Evolutionary conservation across 2,797 vertebrate genomes (phyloP), one percentile per base, ranked within the genome.

Genomic region (Helicolenus hilgendorfi): DNA sequence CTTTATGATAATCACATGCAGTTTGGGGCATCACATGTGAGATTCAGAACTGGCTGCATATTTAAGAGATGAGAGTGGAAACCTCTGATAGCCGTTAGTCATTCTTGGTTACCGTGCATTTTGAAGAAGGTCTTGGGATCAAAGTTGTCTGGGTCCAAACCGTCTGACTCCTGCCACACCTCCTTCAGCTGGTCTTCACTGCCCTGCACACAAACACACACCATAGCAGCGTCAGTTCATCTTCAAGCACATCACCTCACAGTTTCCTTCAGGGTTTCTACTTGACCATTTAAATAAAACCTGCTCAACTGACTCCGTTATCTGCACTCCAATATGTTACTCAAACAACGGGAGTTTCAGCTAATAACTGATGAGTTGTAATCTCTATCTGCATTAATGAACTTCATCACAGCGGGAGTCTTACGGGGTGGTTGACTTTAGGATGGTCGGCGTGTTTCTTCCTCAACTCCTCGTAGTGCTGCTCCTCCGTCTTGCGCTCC

Each of bases 61-160:
- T 31, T 67, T 68, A 31, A 26, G 35, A 41, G 13, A 18, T 4
- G 8, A 63, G 27, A n/a, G 26, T 4, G 53, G 10, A 62, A 79
- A 24, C 3, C 2, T 75, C 8, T 36, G 22, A 33, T 60, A 60
- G 29, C 10, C 11, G 6, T 26, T 14, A 20, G 14, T 68, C 1
- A 5, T 49, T 72, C 20, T 41, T 38, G 20, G 90, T 98, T 98
- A 99, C 99, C 99, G 1, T 99, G 98, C 84, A 99, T 96, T 89
- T 97, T 99, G 96, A 99, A 99, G 97, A 99, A 99, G 60, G 98
- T 99, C 97, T 98, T 99, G 72, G 98, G 98, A 81, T 99, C 96
- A 95, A 99, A 99, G 89, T 98, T 97, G 49, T 97, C 96, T 64
- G 98, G 98, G 87, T 99, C 99, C 93, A 99, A 94, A 79, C 98